Conservation (phyloP, 2,888 invertebrate species). For the Chaitophorus viminalis region DNA sequence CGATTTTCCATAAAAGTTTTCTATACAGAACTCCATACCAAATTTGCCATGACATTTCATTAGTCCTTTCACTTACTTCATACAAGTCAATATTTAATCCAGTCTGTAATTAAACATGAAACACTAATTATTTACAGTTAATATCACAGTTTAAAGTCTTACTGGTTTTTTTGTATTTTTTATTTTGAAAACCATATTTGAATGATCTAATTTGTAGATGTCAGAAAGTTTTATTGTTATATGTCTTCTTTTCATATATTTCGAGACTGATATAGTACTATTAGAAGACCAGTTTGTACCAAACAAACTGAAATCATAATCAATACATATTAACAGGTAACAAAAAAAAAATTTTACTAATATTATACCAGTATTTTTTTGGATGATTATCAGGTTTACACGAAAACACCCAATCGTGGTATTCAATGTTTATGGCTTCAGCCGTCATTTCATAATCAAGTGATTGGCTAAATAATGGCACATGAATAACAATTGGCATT, state of each 20-base stretch:
- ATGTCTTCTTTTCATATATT: constrained; percentile 68
- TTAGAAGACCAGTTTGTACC: constrained; percentile 55
- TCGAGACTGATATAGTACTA: constrained; percentile 65
- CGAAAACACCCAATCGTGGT: constrained; percentile 80
- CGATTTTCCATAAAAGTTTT: constrained; percentile 34
- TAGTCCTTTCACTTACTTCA: constrained; percentile 30
- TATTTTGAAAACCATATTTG: constrained; percentile 78
- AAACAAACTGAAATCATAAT: constrained; percentile 24
- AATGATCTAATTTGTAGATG: constrained; percentile 72
- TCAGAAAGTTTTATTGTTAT: constrained; percentile 73
- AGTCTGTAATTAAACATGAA: constrained; percentile 17
- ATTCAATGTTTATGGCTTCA: constrained; percentile 76
- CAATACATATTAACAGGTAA: background rate
- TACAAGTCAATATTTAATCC: constrained; percentile 50
- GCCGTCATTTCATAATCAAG: constrained; percentile 73
- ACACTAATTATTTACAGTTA: background rate
- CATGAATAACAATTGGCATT: constrained; percentile 54
- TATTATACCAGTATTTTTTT: constrained; percentile 40
- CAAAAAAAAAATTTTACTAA: background rate
- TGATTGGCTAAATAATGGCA: constrained; percentile 45
- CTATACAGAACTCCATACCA: constrained; percentile 39
- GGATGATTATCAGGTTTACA: constrained; percentile 61
- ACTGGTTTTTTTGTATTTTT: constrained; percentile 74
- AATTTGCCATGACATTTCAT: constrained; percentile 23
- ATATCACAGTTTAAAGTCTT: constrained; percentile 63